Evolutionary conservation across 2,113 vertebrate genomes (phyloP), one percentile per base, ranked within the genome.

Genomic region (Talpa occidentalis): DNA sequence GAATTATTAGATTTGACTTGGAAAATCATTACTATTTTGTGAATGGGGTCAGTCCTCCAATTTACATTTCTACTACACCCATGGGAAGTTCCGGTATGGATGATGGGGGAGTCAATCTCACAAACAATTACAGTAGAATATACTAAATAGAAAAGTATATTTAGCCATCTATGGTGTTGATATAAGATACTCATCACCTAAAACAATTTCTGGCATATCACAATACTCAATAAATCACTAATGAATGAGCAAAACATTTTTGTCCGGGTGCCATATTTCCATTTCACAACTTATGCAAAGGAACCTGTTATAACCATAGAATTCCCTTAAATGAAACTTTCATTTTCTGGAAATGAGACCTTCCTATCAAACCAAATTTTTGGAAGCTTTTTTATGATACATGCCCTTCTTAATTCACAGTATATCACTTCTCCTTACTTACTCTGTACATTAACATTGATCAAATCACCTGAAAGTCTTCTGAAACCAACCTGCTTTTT

Each of bases 291-390:
- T 59, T 88, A 62, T 89, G 47, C 40, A 40, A 62, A 88, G 32
- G 42, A 66, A 81, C 40, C 6, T 37, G 62, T 85, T 77, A n/a
- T 60, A 81, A 67, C 15, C 37, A 21, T 30, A 72, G 32, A 88
- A 49, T 77, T 77, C n/a, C 24, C 21, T 42, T 73, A 59, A 54
- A 67, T 54, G 7, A 78, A 77, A 81, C 56, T 85, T 92, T 11
- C 74, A 54, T 72, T 82, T 95, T 92, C 26, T 72, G 15, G 30
- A 76, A 90, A 87, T 6, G 69, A 95, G 76, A 88, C 3, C 28
- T 86, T 72, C 37, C 19, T n/a, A 44, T 70, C 47, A 93, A 82
- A 32, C 16, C 74, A 90, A 96, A 69, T 4, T 42, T 40, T 32
- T 74, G 62, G 59, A 78, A 93, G 14, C 21, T 44, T 81, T 81